These are phyloP conservation scores for Peromyscus leucopus DNA, from an alignment of 2,113 vertebrate genomes.

Conservation along the genomic window DNA sequence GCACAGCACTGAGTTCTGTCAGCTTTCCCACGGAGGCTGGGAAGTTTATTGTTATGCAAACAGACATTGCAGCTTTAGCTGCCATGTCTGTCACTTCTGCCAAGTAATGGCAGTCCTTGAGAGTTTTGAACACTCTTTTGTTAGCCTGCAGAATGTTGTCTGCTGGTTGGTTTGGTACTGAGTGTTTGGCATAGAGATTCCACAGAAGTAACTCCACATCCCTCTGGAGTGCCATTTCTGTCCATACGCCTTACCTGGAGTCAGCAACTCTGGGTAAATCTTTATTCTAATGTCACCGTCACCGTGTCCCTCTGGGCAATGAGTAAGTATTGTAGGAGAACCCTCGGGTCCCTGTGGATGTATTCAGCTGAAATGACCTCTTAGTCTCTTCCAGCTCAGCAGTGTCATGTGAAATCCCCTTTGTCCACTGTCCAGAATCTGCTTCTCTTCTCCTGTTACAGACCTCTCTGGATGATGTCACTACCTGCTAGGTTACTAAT, in stretches of 20 bases:
- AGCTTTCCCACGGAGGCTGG: not conserved
- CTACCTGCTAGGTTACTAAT: not conserved
- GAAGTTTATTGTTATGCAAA: not conserved
- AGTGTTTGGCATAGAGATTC: not conserved
- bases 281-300: not conserved
- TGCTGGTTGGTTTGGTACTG: not conserved
- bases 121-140: not conserved
- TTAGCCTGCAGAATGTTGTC: not conserved
- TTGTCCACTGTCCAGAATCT: not conserved
- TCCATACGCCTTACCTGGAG: not conserved
- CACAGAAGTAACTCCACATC: not conserved
- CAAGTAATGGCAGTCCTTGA: not conserved
- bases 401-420: not conserved
- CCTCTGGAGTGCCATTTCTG: not conserved
- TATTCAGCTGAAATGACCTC: not conserved
- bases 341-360: not conserved
- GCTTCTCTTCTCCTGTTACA: not conserved
- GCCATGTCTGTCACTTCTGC: not conserved
- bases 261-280: not conserved
- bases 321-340: not conserved
- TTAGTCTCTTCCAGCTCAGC: not conserved
- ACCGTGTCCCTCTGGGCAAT: not conserved
- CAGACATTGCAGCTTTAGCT: not conserved
- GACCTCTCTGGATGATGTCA: not conserved
- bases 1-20: not conserved